phyloP scores from a whole-genome alignment of 1,140 invertebrate species.

The Formica selysi region DNA sequence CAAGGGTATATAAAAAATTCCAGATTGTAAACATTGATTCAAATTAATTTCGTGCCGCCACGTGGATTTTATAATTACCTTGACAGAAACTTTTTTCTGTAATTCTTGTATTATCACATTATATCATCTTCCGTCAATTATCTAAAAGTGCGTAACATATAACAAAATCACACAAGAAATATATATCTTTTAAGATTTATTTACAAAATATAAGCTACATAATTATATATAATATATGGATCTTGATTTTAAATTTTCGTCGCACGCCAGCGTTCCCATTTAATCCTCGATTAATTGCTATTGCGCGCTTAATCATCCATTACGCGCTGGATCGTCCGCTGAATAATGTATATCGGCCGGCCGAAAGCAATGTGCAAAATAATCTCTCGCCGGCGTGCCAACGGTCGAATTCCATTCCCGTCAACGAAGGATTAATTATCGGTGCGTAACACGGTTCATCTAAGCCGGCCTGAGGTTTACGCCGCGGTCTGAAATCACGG shows the following conservation, averaged over 20 bases:
- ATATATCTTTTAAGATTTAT: background rate
- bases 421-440: slow-evolving; percentile 72
- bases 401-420: slow-evolving; percentile 54
- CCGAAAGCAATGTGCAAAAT: slow-evolving; percentile 49
- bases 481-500: slow-evolving; percentile 59
- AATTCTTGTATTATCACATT: background rate
- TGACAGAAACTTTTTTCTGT: background rate
- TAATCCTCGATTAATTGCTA: slow-evolving; percentile 55
- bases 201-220: background rate
- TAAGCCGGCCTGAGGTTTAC: slow-evolving; percentile 63
- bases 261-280: slow-evolving; percentile 7
- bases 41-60: slow-evolving; percentile 52
- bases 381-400: slow-evolving; percentile 26
- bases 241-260: slow-evolving; percentile 38
- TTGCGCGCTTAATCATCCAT: slow-evolving; percentile 25
- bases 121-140: background rate
- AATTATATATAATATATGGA: slow-evolving; percentile 19
- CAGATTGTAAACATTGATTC: slow-evolving; percentile 52
- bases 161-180: background rate
- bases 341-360: slow-evolving; percentile 32
- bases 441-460: slow-evolving; percentile 61
- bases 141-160: background rate
- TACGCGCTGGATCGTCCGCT: slow-evolving; percentile 27
- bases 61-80: background rate
- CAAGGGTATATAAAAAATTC: slow-evolving; percentile 27